These are phyloP conservation scores for Rallus crepitans DNA, from an alignment of 2,797 vertebrate species.

Conservation along the genomic window DNA sequence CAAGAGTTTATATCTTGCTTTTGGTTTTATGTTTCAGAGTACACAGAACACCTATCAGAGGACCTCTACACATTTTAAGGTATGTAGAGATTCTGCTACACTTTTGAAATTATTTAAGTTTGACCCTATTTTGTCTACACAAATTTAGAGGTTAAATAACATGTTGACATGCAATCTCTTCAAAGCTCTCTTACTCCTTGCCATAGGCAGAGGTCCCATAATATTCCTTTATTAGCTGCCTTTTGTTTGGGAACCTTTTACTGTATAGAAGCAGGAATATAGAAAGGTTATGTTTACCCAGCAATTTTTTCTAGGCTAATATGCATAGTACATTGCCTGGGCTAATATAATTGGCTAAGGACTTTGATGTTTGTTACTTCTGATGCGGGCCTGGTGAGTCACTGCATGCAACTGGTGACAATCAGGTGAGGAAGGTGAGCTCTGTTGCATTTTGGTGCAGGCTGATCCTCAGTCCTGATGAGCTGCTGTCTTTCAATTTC, in stretches of 20 bases:
- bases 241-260: background rate
- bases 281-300: background rate
- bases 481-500: background rate
- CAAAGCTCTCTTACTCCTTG: background rate
- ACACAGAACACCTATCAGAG: background rate
- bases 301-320: background rate
- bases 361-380: background rate
- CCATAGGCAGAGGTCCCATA: background rate
- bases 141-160: background rate
- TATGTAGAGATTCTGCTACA: background rate
- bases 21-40: background rate
- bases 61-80: background rate
- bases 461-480: background rate
- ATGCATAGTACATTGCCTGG: background rate
- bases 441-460: background rate
- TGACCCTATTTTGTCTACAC: background rate
- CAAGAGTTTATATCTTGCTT: background rate
- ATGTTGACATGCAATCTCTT: background rate
- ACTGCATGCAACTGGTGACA: background rate
- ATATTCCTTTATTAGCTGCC: background rate
- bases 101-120: background rate
- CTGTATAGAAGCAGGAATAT: background rate
- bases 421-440: background rate
- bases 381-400: background rate
- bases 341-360: background rate